A percentile compares a stretch with the other conserved stretches of the same genome.
Conservation (phyloP, 2,888 invertebrate species). For the Adineta ricciae region DNA sequence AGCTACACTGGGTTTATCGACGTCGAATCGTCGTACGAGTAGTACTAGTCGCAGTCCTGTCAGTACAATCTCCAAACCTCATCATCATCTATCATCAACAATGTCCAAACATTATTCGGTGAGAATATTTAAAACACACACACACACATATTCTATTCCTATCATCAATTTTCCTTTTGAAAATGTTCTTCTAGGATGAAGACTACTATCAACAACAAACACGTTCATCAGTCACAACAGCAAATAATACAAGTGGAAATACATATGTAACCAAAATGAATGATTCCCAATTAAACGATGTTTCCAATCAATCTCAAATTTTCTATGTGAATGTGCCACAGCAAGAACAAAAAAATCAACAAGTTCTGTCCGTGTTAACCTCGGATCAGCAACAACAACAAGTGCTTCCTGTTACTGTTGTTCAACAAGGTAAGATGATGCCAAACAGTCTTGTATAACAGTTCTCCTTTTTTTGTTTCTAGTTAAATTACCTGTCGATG, state of each 20-base stretch:
- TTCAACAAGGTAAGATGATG: neutral
- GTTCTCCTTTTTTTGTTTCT: too few relatives aligned
- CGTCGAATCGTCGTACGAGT: neutral
- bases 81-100: slow-evolving; percentile 2
- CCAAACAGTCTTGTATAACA: too few relatives aligned
- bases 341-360: neutral
- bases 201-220: neutral
- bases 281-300: neutral
- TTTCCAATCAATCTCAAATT: neutral
- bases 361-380: neutral
- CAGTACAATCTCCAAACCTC: neutral
- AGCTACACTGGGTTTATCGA: slow-evolving; percentile 6
- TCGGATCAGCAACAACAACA: neutral
- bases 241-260: slow-evolving; percentile 4
- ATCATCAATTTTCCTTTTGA: too few relatives aligned
- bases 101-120: neutral
- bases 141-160: too few relatives aligned
- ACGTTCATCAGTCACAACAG: neutral
- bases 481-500: neutral
- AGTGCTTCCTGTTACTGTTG: neutral
- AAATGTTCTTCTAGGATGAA: neutral
- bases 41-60: neutral
- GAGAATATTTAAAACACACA: too few relatives aligned
- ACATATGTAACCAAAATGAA: neutral
- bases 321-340: slow-evolving; percentile 3